These are phyloP conservation scores for Drosophila lacicola DNA, from an alignment of 2,888 invertebrate genomes.

Conservation along the genomic window DNA sequence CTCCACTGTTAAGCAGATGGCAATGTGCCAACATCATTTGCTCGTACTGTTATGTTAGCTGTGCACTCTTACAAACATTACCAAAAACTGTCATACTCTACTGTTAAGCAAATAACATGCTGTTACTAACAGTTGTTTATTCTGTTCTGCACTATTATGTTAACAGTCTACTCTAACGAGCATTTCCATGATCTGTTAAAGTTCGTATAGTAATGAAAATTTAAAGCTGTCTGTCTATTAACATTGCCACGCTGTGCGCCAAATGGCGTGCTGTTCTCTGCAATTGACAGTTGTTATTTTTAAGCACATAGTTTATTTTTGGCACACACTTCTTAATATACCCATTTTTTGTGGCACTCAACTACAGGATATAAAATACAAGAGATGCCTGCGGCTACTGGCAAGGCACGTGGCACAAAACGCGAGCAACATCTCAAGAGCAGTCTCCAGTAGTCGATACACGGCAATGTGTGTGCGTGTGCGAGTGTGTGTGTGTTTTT, in stretches of 20 bases:
- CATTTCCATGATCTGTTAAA: too few relatives aligned
- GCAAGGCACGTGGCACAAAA: conserved; percentile 68
- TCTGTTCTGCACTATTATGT: too few relatives aligned
- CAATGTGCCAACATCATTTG: too few relatives aligned
- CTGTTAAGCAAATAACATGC: not conserved
- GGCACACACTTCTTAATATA: conserved; percentile 18
- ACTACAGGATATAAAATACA: conserved; percentile 32
- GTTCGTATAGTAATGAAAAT: not conserved
- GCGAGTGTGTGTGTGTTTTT: not conserved
- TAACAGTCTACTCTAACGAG: too few relatives aligned
- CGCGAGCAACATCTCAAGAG: conserved; percentile 53
- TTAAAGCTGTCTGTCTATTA: not conserved
- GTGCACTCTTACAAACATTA: too few relatives aligned
- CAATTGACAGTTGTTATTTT: not conserved
- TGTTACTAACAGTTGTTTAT: not conserved
- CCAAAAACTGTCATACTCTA: not conserved
- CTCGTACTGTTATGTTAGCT: not conserved
- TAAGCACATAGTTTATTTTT: not conserved
- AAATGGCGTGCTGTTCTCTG: not conserved
- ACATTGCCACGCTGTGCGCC: not conserved
- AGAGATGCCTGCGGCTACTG: conserved; percentile 42
- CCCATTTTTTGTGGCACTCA: conserved; percentile 7
- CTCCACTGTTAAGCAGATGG: too few relatives aligned
- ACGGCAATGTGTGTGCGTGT: conserved; percentile 6
- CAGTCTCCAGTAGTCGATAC: conserved; percentile 16